These are phyloP conservation scores for Bathynomus jamesi DNA, from an alignment of 1,140 invertebrate genomes.

Conservation along the genomic window DNA sequence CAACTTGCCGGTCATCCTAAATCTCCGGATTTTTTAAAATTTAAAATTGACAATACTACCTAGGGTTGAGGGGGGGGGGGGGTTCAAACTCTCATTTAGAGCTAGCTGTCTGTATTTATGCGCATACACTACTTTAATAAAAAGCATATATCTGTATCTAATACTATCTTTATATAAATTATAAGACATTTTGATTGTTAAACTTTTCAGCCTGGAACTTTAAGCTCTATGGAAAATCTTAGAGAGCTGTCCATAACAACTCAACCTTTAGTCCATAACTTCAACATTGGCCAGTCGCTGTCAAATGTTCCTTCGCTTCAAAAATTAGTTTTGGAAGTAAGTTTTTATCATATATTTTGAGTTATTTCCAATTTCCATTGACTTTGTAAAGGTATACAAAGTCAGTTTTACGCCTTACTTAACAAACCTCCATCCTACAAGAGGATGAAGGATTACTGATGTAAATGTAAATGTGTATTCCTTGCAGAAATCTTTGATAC, in stretches of 20 bases:
- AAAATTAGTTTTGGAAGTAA: no score
- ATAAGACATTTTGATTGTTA: not conserved
- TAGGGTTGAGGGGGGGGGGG: not conserved
- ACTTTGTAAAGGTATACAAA: no score
- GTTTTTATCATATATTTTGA: no score
- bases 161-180: not conserved
- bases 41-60: not conserved
- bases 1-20: no score
- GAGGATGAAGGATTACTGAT: no score
- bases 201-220: slow-evolving; percentile 24
- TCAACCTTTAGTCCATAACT: slow-evolving; percentile 11
- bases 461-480: no score
- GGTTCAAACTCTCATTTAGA: not conserved
- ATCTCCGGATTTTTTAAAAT: not conserved
- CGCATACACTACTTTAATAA: no score
- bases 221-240: slow-evolving; percentile 23
- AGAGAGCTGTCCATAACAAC: slow-evolving; percentile 26
- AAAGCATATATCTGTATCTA: not conserved
- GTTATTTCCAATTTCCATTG: no score
- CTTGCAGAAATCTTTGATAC: no score
- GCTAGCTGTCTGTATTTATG: no score
- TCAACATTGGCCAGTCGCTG: slow-evolving; percentile 20
- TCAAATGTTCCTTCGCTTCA: slow-evolving; percentile 27
- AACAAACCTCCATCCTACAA: no score
- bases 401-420: no score